Percentiles rank a stretch among this genome's conserved stretches.
These are phyloP conservation scores for Megaceryle maxima DNA, from an alignment of 2,113 vertebrate species.

Conservation along the genomic window DNA sequence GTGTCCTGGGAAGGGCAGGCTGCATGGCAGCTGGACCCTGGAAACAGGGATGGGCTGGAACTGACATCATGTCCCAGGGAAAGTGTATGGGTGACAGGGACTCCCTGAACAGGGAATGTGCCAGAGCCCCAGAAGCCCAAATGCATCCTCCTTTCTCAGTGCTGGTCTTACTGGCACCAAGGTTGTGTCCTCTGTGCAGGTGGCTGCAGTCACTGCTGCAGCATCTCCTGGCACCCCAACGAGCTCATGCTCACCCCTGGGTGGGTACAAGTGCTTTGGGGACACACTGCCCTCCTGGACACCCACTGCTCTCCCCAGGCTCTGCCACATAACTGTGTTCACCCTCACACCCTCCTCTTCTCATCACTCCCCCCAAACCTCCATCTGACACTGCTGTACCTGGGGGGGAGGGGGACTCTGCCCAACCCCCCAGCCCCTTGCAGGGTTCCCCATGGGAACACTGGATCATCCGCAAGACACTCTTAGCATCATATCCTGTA, in stretches of 20 bases:
- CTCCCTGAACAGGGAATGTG: accelerated
- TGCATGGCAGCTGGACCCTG: not conserved
- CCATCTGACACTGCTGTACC: not conserved
- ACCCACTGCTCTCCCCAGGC: not conserved
- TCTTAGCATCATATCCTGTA: not conserved
- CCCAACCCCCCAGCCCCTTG: not conserved
- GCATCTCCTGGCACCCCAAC: not conserved
- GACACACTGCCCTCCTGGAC: not conserved
- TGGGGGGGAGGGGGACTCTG: not conserved
- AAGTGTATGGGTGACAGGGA: not conserved
- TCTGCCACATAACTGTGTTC: not conserved
- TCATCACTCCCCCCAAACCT: no score
- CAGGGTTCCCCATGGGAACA: not conserved
- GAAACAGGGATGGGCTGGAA: not conserved
- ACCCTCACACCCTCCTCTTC: not conserved
- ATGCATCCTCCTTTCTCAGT: accelerated
- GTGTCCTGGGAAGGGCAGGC: not conserved
- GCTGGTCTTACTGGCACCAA: not conserved
- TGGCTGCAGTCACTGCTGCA: not conserved
- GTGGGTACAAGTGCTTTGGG: not conserved
- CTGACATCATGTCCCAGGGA: accelerated
- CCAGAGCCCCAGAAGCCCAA: not conserved
- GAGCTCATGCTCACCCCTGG: not conserved
- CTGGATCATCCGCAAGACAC: accelerated
- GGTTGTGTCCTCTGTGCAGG: not conserved